A percentile compares a stretch with the other conserved stretches of the same genome.
Evolutionary conservation across 2,797 vertebrate genomes (phyloP).

Genomic region (Lepilemur ruficaudatus): DNA sequence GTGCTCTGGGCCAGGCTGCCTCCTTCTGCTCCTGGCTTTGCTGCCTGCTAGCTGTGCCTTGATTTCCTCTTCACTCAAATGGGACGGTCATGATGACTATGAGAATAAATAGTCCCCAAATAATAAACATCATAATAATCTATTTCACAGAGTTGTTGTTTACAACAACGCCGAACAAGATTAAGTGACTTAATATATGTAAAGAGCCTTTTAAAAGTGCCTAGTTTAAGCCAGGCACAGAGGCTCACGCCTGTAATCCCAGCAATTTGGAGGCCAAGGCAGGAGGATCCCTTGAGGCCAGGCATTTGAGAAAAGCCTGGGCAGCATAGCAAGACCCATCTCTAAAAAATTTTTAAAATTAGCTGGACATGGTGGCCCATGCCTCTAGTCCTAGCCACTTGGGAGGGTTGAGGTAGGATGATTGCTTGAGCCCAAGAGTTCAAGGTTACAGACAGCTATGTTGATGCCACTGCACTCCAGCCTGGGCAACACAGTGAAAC

Average conservation of each 20-base stretch:
- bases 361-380: not conserved
- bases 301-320: not conserved
- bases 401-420: not conserved
- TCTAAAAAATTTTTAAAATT: not conserved
- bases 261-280: not conserved
- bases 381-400: too few relatives aligned
- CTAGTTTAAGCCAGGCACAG: not conserved
- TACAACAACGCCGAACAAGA: not conserved
- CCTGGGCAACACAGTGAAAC: not conserved
- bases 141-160: not conserved
- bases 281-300: not conserved
- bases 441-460: not conserved
- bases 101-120: not conserved
- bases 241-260: not conserved
- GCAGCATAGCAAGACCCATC: not conserved
- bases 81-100: not conserved
- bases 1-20: not conserved
- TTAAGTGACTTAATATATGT: not conserved
- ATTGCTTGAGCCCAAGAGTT: not conserved
- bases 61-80: not conserved
- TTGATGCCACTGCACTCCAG: not conserved
- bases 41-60: not conserved
- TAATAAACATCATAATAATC: not conserved
- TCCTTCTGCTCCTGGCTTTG: not conserved
- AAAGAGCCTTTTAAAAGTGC: not conserved